Base-by-base conservation (phyloP, 2,113 vertebrate species). In the Pica pica region DNA sequence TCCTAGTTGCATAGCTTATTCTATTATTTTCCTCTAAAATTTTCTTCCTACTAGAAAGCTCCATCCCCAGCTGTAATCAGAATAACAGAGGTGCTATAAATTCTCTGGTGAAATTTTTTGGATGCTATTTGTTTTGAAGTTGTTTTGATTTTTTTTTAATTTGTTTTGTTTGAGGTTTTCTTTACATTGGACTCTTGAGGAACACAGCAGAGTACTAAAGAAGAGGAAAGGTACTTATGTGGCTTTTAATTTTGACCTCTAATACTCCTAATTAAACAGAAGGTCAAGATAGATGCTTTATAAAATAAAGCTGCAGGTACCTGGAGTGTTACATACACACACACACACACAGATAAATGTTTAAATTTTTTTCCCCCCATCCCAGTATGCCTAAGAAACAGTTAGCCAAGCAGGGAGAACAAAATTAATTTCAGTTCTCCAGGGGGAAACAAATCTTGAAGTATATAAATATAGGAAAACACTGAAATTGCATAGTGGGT, bases 311-410 rank as follows among this genome's bases (percentile, higher is more conserved):
- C 1, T 59, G 4, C 26, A 1, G 4, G 15, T 42, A 35, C 3
- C 11, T 42, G 3, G 5, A 60, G 9, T 50, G 11, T 46, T 12
- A 49, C 3, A 75, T 1, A 20, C 0, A 47, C 6, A 52, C 6
- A 55, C 4, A 60, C 7, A 60, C 6, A 39, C 1, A 49, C 1
- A n/a, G n/a, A n/a, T n/a, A n/a, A n/a, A 33, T 19, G 3, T 41
- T 87, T 74, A 53, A 79, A 71, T 21, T 30, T 18, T 49, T 27
- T 39, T 1, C 9, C 9, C n/a, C 5, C 37, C 6, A 28, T 28
- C 13, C 9, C 26, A 57, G 35, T 59, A 74, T n/a, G 15, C 7
- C 18, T 63, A 50, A 7, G 74, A 89, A 89, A 67, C 3, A 59
- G 10, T 7, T 10, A 78, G 5, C 5, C 13, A 88, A 10, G 3